Evolutionary conservation across 2,113 vertebrate genomes (phyloP).

Genomic region (Hydrolagus affinis): DNA sequence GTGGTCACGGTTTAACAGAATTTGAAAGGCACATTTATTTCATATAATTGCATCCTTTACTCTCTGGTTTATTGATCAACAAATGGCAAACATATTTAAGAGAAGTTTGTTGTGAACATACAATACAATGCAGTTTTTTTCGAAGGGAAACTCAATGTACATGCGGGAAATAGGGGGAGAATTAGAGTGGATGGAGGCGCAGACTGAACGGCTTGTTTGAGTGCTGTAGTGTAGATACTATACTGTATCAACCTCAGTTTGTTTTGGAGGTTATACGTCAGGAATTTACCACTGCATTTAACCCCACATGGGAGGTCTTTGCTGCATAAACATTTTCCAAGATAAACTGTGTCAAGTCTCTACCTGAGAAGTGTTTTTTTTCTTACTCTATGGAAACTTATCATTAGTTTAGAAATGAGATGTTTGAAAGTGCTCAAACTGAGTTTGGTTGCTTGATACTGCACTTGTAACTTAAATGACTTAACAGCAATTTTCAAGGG

Average conservation of each 20-base stretch:
- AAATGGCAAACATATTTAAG: no score
- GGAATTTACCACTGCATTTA: neutral
- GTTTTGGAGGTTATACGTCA: neutral
- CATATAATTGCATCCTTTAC: no score
- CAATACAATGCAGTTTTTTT: no score
- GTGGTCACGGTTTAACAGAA: no score
- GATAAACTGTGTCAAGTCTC: neutral
- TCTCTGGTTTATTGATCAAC: no score
- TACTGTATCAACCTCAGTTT: neutral
- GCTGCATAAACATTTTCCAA: neutral
- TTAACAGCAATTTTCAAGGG: neutral
- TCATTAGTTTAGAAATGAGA: neutral
- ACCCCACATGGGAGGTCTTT: neutral
- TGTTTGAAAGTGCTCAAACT: neutral
- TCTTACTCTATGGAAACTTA: neutral
- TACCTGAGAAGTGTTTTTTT: neutral
- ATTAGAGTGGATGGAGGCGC: no score
- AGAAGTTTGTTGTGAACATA: no score
- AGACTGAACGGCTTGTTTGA: no score
- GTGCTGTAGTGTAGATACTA: no score
- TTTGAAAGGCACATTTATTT: no score
- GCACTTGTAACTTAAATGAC: neutral
- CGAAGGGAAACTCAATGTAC: no score
- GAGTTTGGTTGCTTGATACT: neutral
- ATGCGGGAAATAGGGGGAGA: no score